phyloP scores from a whole-genome alignment of 2,113 vertebrate genomes.

The Tringa solitaria region DNA sequence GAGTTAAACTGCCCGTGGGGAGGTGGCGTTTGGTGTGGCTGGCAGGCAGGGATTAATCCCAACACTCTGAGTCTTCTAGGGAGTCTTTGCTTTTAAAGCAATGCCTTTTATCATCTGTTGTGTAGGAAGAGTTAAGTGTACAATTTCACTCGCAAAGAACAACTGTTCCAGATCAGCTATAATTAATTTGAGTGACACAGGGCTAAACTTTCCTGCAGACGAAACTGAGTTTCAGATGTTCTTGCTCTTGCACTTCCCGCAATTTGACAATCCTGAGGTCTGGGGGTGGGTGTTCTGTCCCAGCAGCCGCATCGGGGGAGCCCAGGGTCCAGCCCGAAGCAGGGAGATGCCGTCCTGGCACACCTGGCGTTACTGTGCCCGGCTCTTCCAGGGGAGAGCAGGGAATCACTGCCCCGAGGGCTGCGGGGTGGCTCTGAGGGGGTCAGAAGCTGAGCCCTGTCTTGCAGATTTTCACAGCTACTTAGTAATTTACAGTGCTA shows the following conservation, averaged over 20 bases:
- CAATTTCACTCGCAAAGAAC: neutral
- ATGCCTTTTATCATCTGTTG: neutral
- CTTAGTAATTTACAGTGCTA: neutral
- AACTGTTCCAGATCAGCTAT: neutral
- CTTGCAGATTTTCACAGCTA: neutral
- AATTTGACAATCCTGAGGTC: neutral
- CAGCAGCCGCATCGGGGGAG: fast-evolving
- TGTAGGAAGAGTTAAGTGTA: neutral
- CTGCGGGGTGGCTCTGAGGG: neutral
- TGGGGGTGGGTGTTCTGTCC: neutral
- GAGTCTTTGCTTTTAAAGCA: neutral
- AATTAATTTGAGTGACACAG: neutral
- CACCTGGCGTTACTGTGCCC: neutral
- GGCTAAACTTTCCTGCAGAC: neutral
- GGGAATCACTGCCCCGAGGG: neutral
- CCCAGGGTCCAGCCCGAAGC: neutral
- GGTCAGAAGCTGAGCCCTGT: neutral
- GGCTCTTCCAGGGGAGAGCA: neutral
- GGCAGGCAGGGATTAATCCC: neutral
- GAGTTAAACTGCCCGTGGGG: neutral
- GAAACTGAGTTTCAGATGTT: neutral
- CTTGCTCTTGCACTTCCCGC: fast-evolving
- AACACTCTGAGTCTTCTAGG: neutral
- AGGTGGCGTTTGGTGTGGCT: neutral
- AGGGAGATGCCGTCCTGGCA: neutral